Evolutionary conservation across 2,797 vertebrate genomes (phyloP).

Genomic region (Buphagus erythrorhynchus): DNA sequence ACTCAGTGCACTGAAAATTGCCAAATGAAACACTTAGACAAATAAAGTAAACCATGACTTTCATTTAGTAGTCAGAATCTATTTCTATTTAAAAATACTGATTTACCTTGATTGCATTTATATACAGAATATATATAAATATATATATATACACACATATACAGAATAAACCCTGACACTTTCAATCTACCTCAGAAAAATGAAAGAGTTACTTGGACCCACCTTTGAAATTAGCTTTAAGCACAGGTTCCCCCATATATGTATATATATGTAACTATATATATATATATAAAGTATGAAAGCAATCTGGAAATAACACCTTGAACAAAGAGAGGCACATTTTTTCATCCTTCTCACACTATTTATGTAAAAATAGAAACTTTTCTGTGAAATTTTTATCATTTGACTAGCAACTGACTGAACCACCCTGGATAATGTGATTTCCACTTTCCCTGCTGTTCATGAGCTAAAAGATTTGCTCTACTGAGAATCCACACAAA

Average conservation of each 20-base stretch:
- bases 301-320: background rate
- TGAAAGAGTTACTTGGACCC: background rate
- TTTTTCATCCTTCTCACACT: background rate
- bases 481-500: background rate
- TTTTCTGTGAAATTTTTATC: background rate
- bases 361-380: background rate
- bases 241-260: background rate
- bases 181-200: background rate
- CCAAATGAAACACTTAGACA: background rate
- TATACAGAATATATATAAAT: background rate
- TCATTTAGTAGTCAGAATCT: background rate
- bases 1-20: background rate
- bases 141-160: no score
- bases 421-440: background rate
- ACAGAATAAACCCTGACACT: background rate
- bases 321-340: background rate
- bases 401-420: background rate
- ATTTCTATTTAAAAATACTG: background rate
- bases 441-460: background rate
- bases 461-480: background rate
- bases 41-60: background rate
- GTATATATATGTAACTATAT: background rate
- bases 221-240: background rate
- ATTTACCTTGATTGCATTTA: background rate
- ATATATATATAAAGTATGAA: background rate